Conservation (phyloP, 2,113 vertebrate species). For the Serinus canaria region DNA sequence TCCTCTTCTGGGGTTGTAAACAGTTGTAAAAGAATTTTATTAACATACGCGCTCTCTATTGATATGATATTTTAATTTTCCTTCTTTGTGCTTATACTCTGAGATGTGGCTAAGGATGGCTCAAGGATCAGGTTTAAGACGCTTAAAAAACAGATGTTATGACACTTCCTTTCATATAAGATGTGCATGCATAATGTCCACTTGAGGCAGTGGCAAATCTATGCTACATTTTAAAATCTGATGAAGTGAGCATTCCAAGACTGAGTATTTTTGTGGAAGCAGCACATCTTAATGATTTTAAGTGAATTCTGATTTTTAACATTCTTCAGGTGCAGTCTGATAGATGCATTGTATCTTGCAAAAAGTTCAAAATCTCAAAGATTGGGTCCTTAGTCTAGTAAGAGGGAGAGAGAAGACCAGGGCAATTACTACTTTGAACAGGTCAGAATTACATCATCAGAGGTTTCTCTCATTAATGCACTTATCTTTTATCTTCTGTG, state of each 20-base stretch:
- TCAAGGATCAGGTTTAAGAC: background rate
- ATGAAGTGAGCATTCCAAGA: background rate
- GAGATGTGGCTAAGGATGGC: background rate
- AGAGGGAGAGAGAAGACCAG: background rate
- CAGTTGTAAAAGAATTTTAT: background rate
- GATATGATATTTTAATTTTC: background rate
- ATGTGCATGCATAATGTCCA: background rate
- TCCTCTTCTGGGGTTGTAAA: background rate
- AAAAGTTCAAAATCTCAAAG: background rate
- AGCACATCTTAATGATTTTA: background rate
- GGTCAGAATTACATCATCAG: background rate
- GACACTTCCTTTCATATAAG: background rate
- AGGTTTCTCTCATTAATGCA: background rate
- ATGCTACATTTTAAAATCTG: background rate
- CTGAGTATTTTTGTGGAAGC: background rate
- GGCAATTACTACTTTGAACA: background rate
- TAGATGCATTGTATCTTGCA: background rate
- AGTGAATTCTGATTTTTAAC: background rate
- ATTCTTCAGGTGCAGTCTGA: background rate
- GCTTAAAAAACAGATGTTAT: background rate
- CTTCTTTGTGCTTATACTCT: background rate
- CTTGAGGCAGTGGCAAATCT: background rate
- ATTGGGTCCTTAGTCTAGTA: background rate
- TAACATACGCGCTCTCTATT: background rate
- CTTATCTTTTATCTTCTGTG: background rate